Percentiles rank a stretch among this genome's conserved stretches.
Evolutionary conservation across 2,888 invertebrate species (phyloP).

Genomic region (Drosophila merina): DNA sequence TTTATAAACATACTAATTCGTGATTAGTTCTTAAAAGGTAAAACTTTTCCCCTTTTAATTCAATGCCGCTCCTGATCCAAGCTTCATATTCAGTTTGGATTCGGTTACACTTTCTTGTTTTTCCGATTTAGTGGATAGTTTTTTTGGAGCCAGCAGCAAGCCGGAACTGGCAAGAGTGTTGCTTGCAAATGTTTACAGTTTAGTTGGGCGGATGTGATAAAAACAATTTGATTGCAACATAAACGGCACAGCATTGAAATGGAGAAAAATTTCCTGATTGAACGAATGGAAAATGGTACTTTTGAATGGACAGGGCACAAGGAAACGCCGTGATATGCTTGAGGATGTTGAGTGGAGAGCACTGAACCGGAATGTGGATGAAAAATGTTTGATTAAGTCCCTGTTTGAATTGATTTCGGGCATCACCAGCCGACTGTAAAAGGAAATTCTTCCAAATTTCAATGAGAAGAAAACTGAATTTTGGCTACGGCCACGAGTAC

Average conservation of each 20-base stretch:
- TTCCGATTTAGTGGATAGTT: conserved; percentile 33
- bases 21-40: no score
- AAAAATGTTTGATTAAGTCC: conserved; percentile 52
- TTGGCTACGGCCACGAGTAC: conserved; percentile 20
- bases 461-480: conserved; percentile 29
- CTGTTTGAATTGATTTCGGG: conserved; percentile 47
- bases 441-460: conserved; percentile 36
- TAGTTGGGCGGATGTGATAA: conserved; percentile 57
- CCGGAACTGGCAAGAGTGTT: conserved; percentile 49
- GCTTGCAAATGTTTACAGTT: conserved; percentile 59
- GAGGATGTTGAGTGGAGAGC: conserved; percentile 18
- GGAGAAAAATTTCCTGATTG: conserved; percentile 21
- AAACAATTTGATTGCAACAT: conserved; percentile 57
- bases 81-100: conserved; percentile 21
- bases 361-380: conserved; percentile 49
- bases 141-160: conserved; percentile 15
- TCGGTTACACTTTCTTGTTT: conserved; percentile 26
- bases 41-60: background rate
- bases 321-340: conserved; percentile 18
- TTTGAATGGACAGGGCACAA: conserved; percentile 14
- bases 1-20: background rate
- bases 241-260: conserved; percentile 40
- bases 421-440: conserved; percentile 34
- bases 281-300: conserved; percentile 44
- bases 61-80: conserved; percentile 4